phyloP scores from a whole-genome alignment of 2,113 vertebrate genomes.

The Lethenteron reissneri region DNA sequence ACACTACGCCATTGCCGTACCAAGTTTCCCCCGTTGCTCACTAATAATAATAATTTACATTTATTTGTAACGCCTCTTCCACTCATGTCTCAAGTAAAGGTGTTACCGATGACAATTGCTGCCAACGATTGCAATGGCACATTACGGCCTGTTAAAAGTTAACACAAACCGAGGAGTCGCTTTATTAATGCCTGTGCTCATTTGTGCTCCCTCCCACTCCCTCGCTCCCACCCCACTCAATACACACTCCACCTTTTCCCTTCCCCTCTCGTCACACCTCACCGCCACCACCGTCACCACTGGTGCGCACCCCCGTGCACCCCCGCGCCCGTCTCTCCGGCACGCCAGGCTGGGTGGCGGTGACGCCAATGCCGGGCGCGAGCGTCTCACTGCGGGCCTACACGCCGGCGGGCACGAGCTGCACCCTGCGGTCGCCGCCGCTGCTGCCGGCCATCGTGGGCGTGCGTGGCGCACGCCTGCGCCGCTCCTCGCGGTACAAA shows the following conservation, averaged over 20 bases:
- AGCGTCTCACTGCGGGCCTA: conserved; percentile 33
- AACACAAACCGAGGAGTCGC: background rate
- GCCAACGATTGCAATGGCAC: too few species aligned
- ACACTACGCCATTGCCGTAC: too few species aligned
- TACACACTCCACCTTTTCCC: background rate
- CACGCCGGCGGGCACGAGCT: conserved; percentile 20
- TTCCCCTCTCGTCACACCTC: background rate
- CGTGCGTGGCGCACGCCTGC: conserved; percentile 40
- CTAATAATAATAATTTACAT: too few species aligned
- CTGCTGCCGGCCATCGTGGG: conserved; percentile 39
- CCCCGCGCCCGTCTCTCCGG: too few species aligned
- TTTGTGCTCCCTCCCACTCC: background rate
- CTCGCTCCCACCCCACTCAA: background rate
- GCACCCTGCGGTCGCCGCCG: conserved; percentile 32
- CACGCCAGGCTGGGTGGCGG: conserved; percentile 55
- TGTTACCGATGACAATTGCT: too few species aligned
- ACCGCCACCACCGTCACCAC: background rate
- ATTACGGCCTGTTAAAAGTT: background rate
- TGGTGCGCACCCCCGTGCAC: background rate
- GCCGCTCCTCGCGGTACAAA: conserved; percentile 33
- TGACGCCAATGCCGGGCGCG: conserved; percentile 30
- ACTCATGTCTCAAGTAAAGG: too few species aligned
- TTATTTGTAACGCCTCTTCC: too few species aligned
- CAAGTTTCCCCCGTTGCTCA: too few species aligned
- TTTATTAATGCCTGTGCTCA: background rate